Evolutionary conservation across 2,888 invertebrate species (phyloP).

Genomic region (Plebejus argus): DNA sequence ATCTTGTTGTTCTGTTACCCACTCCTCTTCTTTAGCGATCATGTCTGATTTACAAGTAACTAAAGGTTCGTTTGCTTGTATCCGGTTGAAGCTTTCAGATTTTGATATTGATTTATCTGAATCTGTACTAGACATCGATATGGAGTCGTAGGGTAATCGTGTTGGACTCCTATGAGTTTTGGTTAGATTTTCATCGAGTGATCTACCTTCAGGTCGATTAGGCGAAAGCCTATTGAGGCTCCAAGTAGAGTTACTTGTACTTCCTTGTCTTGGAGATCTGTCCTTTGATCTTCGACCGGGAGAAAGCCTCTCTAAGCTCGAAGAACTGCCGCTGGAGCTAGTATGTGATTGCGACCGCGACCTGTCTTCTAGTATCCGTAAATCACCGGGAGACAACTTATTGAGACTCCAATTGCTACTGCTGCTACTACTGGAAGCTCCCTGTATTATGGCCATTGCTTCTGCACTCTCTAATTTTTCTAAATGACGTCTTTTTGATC

Average conservation of each 20-base stretch:
- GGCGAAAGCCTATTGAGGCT: constrained; percentile 75
- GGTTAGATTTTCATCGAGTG: constrained; percentile 71
- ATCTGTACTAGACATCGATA: constrained; percentile 76
- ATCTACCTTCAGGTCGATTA: constrained; percentile 73
- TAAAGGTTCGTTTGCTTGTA: constrained; percentile 75
- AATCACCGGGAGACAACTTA: constrained; percentile 75
- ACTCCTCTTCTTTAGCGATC: constrained; percentile 74
- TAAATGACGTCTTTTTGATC: constrained; percentile 74
- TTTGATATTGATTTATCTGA: constrained; percentile 77
- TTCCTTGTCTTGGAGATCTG: constrained; percentile 74
- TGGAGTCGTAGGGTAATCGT: constrained; percentile 71
- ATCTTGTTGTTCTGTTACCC: constrained; percentile 80
- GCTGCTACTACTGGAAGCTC: constrained; percentile 75
- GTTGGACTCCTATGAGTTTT: constrained; percentile 75
- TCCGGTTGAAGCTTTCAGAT: constrained; percentile 76
- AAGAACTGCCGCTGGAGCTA: constrained; percentile 76
- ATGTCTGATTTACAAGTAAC: constrained; percentile 77
- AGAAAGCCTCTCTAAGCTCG: constrained; percentile 73
- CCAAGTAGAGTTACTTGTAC: constrained; percentile 77
- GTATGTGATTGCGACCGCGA: constrained; percentile 76
- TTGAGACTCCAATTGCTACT: constrained; percentile 79
- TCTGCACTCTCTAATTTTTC: constrained; percentile 76
- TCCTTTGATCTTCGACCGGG: constrained; percentile 76
- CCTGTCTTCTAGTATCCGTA: constrained; percentile 71
- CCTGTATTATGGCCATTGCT: constrained; percentile 71